Evolutionary conservation across 2,888 invertebrate species (phyloP), one percentile per base, ranked within the genome.

Genomic region (Clivina fossor): DNA sequence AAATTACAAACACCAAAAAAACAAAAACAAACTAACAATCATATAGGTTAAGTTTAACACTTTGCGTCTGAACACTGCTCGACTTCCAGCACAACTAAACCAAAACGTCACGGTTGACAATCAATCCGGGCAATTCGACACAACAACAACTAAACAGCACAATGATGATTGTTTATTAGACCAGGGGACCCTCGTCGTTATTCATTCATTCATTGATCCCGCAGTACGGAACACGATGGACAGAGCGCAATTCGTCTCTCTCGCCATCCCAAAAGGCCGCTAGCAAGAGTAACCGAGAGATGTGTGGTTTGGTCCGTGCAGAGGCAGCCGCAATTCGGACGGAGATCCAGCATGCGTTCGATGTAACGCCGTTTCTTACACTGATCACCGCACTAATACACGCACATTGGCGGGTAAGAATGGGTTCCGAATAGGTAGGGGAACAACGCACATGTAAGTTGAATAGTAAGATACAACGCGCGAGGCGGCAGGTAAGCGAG

Each of bases 361-460:
- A 70, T 69, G 70, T 71, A 73, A 72, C 69, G 67, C 69, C 73
- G 71, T 66, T 72, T 70, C 73, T 73, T 73, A 68, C 70, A 74
- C 74, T 74, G 73, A 74, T 18, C n/a, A 24, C 22, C 22, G 26
- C 51, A 51, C 51, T 33, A 41, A 51, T 43, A 51, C 51, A 43
- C 51, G 43, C 41, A 50, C 71, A 72, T n/a, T n/a, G n/a, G n/a
- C n/a, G 70, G 72, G 71, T 71, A 72, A 71, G 72, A 73, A 68
- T 69, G 71, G 68, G 67, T 65, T 18, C 18, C 68, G 71, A 71
- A 69, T 72, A 51, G 74, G 72, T 71, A 51, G 74, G 72, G 72
- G 72, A 69, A 68, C 70, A 69, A 65, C 40, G 20, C 7, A 18
- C 50, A 40, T 41, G 38, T 30, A 38, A 18, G 40, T 11, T 20